A percentile compares a stretch with the other conserved stretches of the same genome.
Conservation (phyloP, 2,888 invertebrate species). For the Salticus scenicus region DNA sequence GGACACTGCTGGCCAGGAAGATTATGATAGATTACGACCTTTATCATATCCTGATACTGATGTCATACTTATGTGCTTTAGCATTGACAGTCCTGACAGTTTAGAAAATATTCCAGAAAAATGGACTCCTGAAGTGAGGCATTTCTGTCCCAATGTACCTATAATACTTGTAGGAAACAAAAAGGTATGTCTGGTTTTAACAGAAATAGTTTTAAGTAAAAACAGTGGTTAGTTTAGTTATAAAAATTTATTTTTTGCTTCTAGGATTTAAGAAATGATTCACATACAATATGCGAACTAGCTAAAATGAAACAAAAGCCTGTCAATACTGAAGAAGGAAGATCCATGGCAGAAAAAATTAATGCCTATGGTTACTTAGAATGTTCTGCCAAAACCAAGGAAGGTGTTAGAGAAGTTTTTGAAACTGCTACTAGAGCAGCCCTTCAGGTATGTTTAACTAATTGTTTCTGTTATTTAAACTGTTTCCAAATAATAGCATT, state of each 20-base stretch:
- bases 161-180: constrained; percentile 80
- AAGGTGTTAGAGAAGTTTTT: constrained; percentile 98
- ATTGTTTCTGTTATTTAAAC: no score
- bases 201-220: no score
- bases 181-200: constrained; percentile 72
- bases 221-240: no score
- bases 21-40: constrained; percentile 78
- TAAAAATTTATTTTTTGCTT: not conserved
- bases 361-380: constrained; percentile 98
- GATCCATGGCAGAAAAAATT: constrained; percentile 87
- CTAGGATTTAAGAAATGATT: constrained; percentile 78
- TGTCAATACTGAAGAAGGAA: constrained; percentile 78
- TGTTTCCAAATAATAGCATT: no score
- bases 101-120: constrained; percentile 79
- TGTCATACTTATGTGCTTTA: constrained; percentile 80
- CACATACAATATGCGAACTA: constrained; percentile 76
- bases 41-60: constrained; percentile 79
- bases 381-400: constrained; percentile 99
- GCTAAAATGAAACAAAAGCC: constrained; percentile 79
- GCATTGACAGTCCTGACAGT: constrained; percentile 79
- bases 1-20: constrained; percentile 77
- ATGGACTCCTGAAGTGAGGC: constrained; percentile 79
- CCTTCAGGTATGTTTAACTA: constrained; percentile 56
- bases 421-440: constrained; percentile 89
- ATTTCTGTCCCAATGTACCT: constrained; percentile 80